Base-by-base conservation (phyloP, 2,888 invertebrate genomes). In the Mesochorus sp. region DNA sequence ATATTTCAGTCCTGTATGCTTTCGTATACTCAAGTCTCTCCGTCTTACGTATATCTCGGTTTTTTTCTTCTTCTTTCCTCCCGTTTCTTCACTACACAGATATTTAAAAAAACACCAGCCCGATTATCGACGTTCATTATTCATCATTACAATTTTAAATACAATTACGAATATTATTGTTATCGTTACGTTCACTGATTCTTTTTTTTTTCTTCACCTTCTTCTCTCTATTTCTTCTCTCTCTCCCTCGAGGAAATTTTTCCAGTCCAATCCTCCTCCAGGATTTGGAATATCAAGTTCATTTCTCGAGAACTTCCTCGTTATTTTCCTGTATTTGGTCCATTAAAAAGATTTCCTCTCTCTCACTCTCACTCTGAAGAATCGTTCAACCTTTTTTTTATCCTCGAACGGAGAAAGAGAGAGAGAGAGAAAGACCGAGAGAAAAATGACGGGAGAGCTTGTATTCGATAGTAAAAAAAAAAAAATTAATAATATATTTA, bases 21-120 rank as follows among this genome's bases (percentile, higher is more conserved):
- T 76, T 86, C 85, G 86, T 86, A 86, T 87, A 85, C 85, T 85
- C 82, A 70, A 73, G 80, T 81, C 80, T 74, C 62, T 78, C 71
- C 66, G 14, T 64, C 31, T 80, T 81, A 81, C 83, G 79, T 85
- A 82, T 80, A 80, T 83, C 19, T 21, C 61, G 78, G 59, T 79
- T 28, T 34, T 49, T 3, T 59, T 26, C 8, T 37, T 19, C 17
- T 17, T 6, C 3, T 49, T 24, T 14, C 24, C 28, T 34, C 51
- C 39, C 55, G 31, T 57, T 51, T 26, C 19, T 39, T 53, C 44
- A n/a, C n/a, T n/a, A n/a, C n/a, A n/a, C n/a, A n/a, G n/a, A n/a
- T n/a, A n/a, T n/a, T n/a, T n/a, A n/a, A n/a, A n/a, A n/a, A 44
- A 70, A 62, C 37, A 37, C 47, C 10, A 55, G 47, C 55, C 44